phyloP scores from a whole-genome alignment of 2,113 vertebrate species.

The Dasyurus viverrinus region DNA sequence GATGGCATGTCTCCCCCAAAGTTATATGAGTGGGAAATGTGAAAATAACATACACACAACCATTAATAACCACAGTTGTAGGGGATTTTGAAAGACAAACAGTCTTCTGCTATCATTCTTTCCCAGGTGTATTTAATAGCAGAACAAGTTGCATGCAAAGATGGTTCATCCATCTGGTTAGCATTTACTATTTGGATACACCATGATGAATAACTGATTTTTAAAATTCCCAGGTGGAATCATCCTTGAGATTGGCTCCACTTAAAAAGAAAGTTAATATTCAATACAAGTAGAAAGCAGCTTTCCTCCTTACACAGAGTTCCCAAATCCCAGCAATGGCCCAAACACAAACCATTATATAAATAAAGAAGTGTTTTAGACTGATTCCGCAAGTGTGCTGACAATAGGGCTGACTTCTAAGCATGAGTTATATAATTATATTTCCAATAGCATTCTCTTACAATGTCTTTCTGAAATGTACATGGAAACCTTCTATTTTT shows the following conservation, averaged over 20 bases:
- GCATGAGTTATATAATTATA: background rate
- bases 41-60: background rate
- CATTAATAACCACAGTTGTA: constrained; percentile 35
- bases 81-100: constrained; percentile 7
- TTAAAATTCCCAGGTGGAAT: constrained; percentile 49
- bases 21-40: background rate
- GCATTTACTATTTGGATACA: constrained; percentile 34
- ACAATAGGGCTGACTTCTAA: constrained; percentile 31
- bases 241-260: constrained; percentile 37
- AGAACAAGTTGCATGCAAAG: background rate
- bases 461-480: constrained; percentile 32
- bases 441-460: constrained; percentile 41
- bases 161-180: constrained; percentile 27
- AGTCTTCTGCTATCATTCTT: background rate
- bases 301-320: constrained; percentile 28
- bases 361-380: constrained; percentile 16
- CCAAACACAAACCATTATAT: constrained; percentile 34
- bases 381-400: constrained; percentile 19
- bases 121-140: constrained; percentile 38
- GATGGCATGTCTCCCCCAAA: background rate
- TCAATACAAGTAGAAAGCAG: constrained; percentile 29
- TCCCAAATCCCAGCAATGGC: constrained; percentile 51
- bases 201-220: constrained; percentile 46
- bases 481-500: background rate
- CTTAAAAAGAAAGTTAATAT: constrained; percentile 61